These are phyloP conservation scores for Crenuchus spilurus DNA, from an alignment of 2,797 vertebrate genomes.

Conservation along the genomic window DNA sequence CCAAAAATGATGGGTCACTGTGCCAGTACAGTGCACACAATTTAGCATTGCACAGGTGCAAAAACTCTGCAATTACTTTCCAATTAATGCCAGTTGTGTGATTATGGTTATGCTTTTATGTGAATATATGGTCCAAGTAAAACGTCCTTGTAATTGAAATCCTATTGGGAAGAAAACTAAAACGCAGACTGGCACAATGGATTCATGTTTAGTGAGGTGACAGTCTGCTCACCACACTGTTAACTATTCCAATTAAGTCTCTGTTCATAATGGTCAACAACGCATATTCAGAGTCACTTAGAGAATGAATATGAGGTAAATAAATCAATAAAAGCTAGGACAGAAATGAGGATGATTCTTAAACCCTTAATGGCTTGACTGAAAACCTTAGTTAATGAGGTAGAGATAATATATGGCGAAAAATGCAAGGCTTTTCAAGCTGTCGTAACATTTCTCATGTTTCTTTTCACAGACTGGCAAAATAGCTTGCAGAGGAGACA, in stretches of 20 bases:
- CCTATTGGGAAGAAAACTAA: slow-evolving; percentile 62
- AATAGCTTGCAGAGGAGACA: background rate
- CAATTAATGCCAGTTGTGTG: slow-evolving; percentile 82
- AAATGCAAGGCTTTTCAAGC: background rate
- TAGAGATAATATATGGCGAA: background rate
- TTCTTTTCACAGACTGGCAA: background rate
- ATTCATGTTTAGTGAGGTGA: slow-evolving; percentile 48
- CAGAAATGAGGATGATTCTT: slow-evolving; percentile 7
- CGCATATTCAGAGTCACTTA: slow-evolving; percentile 51
- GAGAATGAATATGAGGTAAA: slow-evolving; percentile 47
- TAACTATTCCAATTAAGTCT: slow-evolving; percentile 65
- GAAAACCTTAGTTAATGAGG: background rate
- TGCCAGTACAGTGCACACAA: slow-evolving; percentile 84
- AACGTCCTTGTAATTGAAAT: slow-evolving; percentile 74
- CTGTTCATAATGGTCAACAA: slow-evolving; percentile 58
- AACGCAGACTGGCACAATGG: slow-evolving; percentile 55
- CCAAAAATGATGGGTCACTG: slow-evolving; percentile 83
- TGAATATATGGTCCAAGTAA: slow-evolving; percentile 71
- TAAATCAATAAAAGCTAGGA: slow-evolving; percentile 46
- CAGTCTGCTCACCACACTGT: slow-evolving; percentile 59
- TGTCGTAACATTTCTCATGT: background rate
- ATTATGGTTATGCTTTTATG: slow-evolving; percentile 76
- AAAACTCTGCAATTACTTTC: slow-evolving; percentile 81
- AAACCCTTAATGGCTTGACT: slow-evolving; percentile 18
- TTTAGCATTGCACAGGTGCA: slow-evolving; percentile 86